Percentiles rank a stretch among this genome's conserved stretches.
phyloP scores from a whole-genome alignment of 2,888 invertebrate genomes.

The Nomada ferruginata region DNA sequence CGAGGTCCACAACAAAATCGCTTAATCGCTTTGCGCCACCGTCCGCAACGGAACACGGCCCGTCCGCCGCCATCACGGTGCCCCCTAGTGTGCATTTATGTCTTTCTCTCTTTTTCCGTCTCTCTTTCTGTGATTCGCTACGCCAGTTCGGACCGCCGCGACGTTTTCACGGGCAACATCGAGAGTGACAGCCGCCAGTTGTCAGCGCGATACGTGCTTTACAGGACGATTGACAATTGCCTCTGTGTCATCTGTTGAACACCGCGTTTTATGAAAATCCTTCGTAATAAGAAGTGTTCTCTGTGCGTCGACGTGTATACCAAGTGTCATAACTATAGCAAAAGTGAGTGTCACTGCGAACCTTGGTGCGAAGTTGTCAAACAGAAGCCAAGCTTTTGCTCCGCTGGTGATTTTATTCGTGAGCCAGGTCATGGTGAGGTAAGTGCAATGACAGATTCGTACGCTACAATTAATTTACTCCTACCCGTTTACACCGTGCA shows the following conservation, averaged over 20 bases:
- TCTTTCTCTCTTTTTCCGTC: conserved; percentile 59
- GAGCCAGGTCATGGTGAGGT: conserved; percentile 82
- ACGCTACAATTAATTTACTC: neutral
- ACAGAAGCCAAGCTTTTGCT: conserved; percentile 45
- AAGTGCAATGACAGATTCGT: conserved; percentile 58
- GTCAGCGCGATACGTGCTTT: conserved; percentile 69
- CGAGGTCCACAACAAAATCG: conserved; percentile 84
- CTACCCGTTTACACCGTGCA: conserved; percentile 2
- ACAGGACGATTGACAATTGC: conserved; percentile 61
- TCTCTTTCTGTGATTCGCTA: conserved; percentile 69
- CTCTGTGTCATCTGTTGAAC: conserved; percentile 57
- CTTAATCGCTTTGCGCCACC: conserved; percentile 84
- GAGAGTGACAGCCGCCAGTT: conserved; percentile 78
- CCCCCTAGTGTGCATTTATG: conserved; percentile 72
- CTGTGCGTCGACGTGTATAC: conserved; percentile 29
- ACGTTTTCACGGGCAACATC: conserved; percentile 76
- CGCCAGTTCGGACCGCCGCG: conserved; percentile 71
- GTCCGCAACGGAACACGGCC: conserved; percentile 78
- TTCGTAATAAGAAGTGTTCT: conserved; percentile 13
- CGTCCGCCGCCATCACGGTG: conserved; percentile 76
- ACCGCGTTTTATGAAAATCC: conserved; percentile 48
- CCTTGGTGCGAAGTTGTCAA: conserved; percentile 64
- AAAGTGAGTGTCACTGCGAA: conserved; percentile 65
- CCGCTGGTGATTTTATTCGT: conserved; percentile 66
- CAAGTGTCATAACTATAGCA: conserved; percentile 61